Evolutionary conservation across 2,113 vertebrate genomes (phyloP).

Genomic region (Sinocyclocheilus rhinocerous): DNA sequence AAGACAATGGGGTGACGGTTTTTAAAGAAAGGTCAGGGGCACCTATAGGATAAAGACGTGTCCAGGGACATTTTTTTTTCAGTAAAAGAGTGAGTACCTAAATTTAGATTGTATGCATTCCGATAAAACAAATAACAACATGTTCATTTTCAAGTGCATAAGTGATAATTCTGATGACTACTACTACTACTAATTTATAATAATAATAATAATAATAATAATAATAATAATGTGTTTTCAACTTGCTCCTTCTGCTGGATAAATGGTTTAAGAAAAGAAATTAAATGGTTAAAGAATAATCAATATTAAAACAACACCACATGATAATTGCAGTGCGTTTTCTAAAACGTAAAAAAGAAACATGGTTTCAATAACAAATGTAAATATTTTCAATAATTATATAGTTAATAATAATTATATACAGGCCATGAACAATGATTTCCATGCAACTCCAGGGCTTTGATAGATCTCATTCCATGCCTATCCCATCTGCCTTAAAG

Average conservation of each 20-base stretch:
- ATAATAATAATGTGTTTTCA: not conserved
- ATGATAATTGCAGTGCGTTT: not conserved
- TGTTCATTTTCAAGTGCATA: not conserved
- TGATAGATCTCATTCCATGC: too few species aligned
- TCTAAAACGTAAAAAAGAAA: not conserved
- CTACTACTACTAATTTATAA: not conserved
- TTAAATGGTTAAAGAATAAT: not conserved
- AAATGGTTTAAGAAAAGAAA: not conserved
- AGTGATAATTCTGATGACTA: not conserved
- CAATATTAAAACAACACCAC: not conserved
- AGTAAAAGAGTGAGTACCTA: not conserved
- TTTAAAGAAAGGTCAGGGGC: not conserved
- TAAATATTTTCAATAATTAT: too few species aligned
- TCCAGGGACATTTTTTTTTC: too few species aligned
- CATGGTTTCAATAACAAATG: not conserved
- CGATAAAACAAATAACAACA: not conserved
- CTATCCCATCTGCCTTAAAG: not conserved
- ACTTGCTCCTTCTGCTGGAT: not conserved
- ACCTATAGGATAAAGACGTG: not conserved
- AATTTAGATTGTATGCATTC: not conserved
- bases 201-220: not conserved
- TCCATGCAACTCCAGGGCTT: too few species aligned
- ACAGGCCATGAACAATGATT: too few species aligned
- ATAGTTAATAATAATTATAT: too few species aligned
- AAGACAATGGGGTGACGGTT: not conserved